phyloP scores from a whole-genome alignment of 2,888 invertebrate species.

The Xylota segnis region DNA sequence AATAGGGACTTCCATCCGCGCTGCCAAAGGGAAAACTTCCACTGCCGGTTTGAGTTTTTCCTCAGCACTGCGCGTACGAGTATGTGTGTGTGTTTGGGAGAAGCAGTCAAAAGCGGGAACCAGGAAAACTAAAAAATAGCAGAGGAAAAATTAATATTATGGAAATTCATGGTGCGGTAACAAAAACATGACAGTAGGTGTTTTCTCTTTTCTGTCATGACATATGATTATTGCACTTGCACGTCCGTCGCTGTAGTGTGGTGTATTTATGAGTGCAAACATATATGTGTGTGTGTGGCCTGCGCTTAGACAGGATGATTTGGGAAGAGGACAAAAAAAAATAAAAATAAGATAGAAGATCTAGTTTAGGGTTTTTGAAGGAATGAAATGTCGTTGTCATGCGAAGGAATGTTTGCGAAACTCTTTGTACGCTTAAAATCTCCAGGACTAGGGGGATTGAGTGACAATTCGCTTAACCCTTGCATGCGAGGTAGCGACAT shows the following conservation, averaged over 20 bases:
- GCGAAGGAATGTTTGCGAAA: neutral
- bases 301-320: neutral
- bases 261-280: constrained; percentile 45
- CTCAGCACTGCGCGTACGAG: neutral
- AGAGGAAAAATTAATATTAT: constrained; percentile 71
- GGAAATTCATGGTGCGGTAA: constrained; percentile 68
- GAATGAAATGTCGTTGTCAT: constrained; percentile 50
- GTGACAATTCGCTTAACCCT: constrained; percentile 55
- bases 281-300: constrained; percentile 17
- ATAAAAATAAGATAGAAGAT: constrained; percentile 19
- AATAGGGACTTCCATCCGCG: constrained; percentile 42
- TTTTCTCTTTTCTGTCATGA: constrained; percentile 73
- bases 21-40: constrained; percentile 48
- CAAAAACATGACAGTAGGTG: constrained; percentile 76
- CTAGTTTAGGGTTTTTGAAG: constrained; percentile 21
- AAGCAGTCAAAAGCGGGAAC: constrained; percentile 58
- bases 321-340: neutral
- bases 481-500: constrained; percentile 6
- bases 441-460: constrained; percentile 13
- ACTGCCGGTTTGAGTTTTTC: constrained; percentile 43
- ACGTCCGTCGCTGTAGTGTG: constrained; percentile 58
- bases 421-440: constrained; percentile 2
- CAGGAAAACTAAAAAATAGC: constrained; percentile 18
- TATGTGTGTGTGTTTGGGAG: constrained; percentile 5
- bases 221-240: constrained; percentile 77